Evolutionary conservation across 2,888 invertebrate genomes (phyloP).

Genomic region (Ormyrus pomaceus): DNA sequence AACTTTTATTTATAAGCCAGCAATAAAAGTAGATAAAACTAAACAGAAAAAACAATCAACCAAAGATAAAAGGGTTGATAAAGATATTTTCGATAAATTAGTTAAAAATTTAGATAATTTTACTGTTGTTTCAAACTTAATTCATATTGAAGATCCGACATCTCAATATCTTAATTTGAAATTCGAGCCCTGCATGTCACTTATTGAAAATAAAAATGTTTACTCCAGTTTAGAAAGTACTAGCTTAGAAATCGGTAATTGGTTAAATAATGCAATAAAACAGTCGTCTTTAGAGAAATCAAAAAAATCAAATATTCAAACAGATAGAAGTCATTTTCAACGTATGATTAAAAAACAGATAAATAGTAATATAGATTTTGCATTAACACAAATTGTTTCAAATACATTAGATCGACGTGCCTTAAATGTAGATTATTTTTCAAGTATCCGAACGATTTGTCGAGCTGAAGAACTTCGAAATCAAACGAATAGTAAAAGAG

Average conservation of each 20-base stretch:
- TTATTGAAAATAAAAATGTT: constrained; percentile 67
- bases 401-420: constrained; percentile 78
- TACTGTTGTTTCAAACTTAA: constrained; percentile 66
- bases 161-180: constrained; percentile 65
- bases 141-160: constrained; percentile 67
- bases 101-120: constrained; percentile 65
- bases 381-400: constrained; percentile 78
- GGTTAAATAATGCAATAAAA: constrained; percentile 63
- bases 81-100: constrained; percentile 59
- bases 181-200: constrained; percentile 73
- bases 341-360: constrained; percentile 61
- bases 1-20: constrained; percentile 66
- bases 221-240: constrained; percentile 65
- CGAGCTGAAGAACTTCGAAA: constrained; percentile 82
- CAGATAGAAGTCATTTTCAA: constrained; percentile 44
- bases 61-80: constrained; percentile 30
- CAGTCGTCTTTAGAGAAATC: constrained; percentile 20
- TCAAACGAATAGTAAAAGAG: constrained; percentile 80
- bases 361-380: constrained; percentile 62
- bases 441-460: constrained; percentile 82
- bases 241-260: constrained; percentile 70
- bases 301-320: constrained; percentile 53
- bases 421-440: constrained; percentile 83
- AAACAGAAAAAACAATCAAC: constrained; percentile 56
- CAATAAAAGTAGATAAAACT: constrained; percentile 63